These are phyloP conservation scores for Eleutherodactylus coqui DNA, from an alignment of 2,797 vertebrate species.

Conservation along the genomic window DNA sequence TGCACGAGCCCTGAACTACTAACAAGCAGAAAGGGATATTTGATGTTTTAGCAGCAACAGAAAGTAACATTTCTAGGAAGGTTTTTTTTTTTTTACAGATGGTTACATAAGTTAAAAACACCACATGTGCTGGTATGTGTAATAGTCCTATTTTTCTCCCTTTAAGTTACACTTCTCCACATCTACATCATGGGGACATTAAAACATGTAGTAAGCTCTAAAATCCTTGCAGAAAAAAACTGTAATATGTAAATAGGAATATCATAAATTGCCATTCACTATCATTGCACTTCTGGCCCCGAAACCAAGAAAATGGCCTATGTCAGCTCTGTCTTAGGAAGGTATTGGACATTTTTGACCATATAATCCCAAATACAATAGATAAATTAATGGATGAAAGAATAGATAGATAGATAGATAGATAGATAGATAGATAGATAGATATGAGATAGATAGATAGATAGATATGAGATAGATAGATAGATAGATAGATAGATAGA, in stretches of 20 bases:
- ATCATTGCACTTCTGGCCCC: background rate
- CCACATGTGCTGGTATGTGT: background rate
- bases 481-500: background rate
- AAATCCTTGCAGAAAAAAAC: background rate
- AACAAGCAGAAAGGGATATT: background rate
- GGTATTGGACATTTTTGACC: background rate
- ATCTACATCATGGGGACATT: background rate
- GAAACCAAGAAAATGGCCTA: background rate
- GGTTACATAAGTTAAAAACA: background rate
- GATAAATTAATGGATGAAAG: background rate
- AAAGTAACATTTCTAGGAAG: background rate
- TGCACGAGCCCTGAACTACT: background rate
- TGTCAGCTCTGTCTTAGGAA: background rate
- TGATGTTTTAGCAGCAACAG: background rate
- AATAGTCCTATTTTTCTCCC: background rate
- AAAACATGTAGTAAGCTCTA: background rate
- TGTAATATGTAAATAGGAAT: background rate
- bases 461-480: no score
- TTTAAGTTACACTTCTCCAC: background rate
- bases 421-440: background rate
- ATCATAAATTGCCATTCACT: background rate
- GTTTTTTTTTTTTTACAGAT: background rate
- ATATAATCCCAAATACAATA: background rate
- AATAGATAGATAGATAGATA: constrained; percentile 5
- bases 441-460: background rate